Conservation (phyloP, 2,888 invertebrate genomes). For the Eristalis arbustorum region DNA sequence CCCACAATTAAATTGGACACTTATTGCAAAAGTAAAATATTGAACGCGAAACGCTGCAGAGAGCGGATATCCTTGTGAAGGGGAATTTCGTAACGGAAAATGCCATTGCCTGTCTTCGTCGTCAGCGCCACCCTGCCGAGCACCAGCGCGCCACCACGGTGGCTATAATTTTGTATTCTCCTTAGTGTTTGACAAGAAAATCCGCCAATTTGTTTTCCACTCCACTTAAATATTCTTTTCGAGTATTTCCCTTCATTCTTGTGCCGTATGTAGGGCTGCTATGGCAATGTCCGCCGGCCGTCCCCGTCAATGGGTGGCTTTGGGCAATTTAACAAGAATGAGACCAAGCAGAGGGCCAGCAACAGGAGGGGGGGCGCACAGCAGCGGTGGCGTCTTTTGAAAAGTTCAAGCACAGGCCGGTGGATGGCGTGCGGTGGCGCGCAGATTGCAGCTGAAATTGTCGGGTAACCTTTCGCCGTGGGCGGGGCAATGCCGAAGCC, state of each 20-base stretch:
- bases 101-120: background rate
- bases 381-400: background rate
- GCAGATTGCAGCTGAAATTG: background rate
- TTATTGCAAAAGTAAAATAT: slow-evolving; percentile 69
- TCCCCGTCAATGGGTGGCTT: background rate
- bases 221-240: slow-evolving; percentile 46
- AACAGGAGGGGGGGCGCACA: background rate
- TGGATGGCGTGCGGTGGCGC: too few species aligned
- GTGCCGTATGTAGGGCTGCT: background rate
- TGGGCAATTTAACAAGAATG: background rate
- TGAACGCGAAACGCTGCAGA: slow-evolving; percentile 54
- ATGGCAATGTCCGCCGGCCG: background rate
- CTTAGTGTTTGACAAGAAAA: slow-evolving; percentile 66
- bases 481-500: too few species aligned
- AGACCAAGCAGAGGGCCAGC: background rate
- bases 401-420: background rate
- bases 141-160: background rate
- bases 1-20: slow-evolving; percentile 68
- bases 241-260: slow-evolving; percentile 30
- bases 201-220: slow-evolving; percentile 67
- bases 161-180: slow-evolving; percentile 42
- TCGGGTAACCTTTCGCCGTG: background rate
- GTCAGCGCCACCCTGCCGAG: background rate
- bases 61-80: slow-evolving; percentile 37
- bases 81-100: background rate